Conservation (phyloP, 2,113 vertebrate genomes). For the Albula glossodonta region DNA sequence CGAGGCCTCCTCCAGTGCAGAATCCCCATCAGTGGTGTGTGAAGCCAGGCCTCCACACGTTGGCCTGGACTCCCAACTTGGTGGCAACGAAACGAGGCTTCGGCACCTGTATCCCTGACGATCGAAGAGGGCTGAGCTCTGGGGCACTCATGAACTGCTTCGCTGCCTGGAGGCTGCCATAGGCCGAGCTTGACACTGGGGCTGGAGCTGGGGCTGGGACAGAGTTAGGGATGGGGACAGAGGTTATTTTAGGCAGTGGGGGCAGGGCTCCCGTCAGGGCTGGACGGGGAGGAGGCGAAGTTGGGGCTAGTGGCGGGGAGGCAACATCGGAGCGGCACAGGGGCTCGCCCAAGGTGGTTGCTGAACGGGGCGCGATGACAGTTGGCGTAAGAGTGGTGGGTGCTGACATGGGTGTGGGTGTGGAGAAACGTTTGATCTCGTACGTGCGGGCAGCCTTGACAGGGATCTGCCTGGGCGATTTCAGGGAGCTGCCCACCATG, state of each 20-base stretch:
- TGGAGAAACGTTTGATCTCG: conserved; percentile 92
- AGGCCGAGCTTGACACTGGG: conserved; percentile 46
- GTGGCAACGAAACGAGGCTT: conserved; percentile 88
- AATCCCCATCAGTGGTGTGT: conserved; percentile 62
- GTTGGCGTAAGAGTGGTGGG: conserved; percentile 77
- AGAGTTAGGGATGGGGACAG: conserved; percentile 51
- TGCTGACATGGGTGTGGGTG: conserved; percentile 84
- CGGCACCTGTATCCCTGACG: conserved; percentile 78
- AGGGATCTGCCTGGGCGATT: conserved; percentile 71
- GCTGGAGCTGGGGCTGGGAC: conserved; percentile 56
- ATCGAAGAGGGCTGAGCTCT: conserved; percentile 66
- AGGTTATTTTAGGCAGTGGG: conserved; percentile 63
- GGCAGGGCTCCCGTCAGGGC: conserved; percentile 53
- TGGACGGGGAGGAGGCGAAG: conserved; percentile 22
- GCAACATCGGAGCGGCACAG: conserved; percentile 73
- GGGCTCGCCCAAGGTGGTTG: conserved; percentile 85
- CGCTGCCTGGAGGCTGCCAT: conserved; percentile 61
- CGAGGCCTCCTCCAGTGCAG: not conserved
- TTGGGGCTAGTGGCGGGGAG: conserved; percentile 54
- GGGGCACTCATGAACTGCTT: conserved; percentile 77
- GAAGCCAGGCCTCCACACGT: conserved; percentile 89
- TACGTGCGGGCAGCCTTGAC: conserved; percentile 84
- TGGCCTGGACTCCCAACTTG: conserved; percentile 82
- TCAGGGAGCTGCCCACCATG: conserved; percentile 69
- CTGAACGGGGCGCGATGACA: conserved; percentile 83